Base-by-base conservation (phyloP, 1,140 invertebrate species). In the Drosophila littoralis region DNA sequence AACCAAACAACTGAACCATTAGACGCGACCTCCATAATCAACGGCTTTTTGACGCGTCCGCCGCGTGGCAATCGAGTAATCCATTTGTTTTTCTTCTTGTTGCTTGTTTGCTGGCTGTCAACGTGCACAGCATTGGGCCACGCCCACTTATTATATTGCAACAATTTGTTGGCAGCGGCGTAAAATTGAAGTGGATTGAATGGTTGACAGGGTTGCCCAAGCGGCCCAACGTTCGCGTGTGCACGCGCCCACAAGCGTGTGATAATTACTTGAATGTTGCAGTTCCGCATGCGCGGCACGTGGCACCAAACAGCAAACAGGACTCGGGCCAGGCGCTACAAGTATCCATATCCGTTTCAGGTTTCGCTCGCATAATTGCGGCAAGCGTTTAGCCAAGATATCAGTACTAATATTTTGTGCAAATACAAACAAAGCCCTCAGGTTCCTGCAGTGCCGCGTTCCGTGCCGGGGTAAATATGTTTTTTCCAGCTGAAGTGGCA, bases 341-440 rank as follows among this genome's bases (percentile, higher is more conserved):
- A 91, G 90, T 91, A 91, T 91, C 90, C 82, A 90, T 91, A 90
- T 91, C 90, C 90, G 77, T 79, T 81, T 81, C 58, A 72, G 79
- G 73, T 82, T 79, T 65, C 72, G 80, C 75, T 73, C 73, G 43
- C 66, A 78, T 78, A 85, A 85, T 85, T 86, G 82, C 61, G 63
- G 59, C 81, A 71, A 85, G 77, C 81, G 74, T 86, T 86, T 86
- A 86, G 54, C 75, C 79, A 79, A 28, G 65, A 82, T 82, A 66
- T 83, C 60, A 58, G 57, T 66, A 48, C 13, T 13, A 70, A 75
- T 78, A 70, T 78, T 65, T 69, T 78, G 61, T 59, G 46, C 75
- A 81, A 69, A 69, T 38, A 69, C 36, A 69, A 61, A 55, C 58
- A 65, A 33, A 12, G 13, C 17, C 15, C n/a, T 35, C 54, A n/a